Percentiles rank a stretch among this genome's conserved stretches.
Evolutionary conservation across 1,140 invertebrate genomes (phyloP).

Genomic region (Psilanteris sp.): DNA sequence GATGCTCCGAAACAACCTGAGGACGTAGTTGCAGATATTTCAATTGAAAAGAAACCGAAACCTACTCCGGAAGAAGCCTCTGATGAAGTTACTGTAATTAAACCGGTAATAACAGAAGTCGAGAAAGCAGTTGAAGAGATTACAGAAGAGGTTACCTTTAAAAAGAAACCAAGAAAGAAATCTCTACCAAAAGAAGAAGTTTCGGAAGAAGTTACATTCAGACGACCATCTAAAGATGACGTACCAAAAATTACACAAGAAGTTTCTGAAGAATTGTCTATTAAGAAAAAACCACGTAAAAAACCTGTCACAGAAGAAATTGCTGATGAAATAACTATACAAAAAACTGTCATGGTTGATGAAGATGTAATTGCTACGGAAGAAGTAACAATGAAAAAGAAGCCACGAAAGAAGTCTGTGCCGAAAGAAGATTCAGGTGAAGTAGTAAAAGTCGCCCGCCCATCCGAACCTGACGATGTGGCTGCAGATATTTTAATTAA

Average conservation of each 20-base stretch:
- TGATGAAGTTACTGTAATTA: constrained; percentile 19
- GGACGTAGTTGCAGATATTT: constrained; percentile 60
- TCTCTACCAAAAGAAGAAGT: constrained; percentile 4
- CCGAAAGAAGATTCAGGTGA: constrained; percentile 82
- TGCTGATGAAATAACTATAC: too few relatives aligned
- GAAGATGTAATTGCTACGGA: too few relatives aligned
- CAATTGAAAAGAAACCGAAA: constrained; percentile 66
- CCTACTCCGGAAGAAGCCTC: constrained; percentile 53
- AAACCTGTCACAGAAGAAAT: too few relatives aligned
- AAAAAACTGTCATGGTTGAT: constrained; percentile 66
- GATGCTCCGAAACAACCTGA: constrained; percentile 2
- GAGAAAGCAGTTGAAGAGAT: constrained; percentile 24
- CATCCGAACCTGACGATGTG: constrained; percentile 81
- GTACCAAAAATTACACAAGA: constrained; percentile 80
- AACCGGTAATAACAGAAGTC: background rate
- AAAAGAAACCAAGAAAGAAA: constrained; percentile 43
- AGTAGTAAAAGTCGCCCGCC: constrained; percentile 42
- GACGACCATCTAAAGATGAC: constrained; percentile 67
- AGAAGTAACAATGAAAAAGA: too few relatives aligned
- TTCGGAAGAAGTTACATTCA: constrained; percentile 68
- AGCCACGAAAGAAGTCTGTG: background rate
- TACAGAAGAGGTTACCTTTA: constrained; percentile 41
- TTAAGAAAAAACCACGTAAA: too few relatives aligned
- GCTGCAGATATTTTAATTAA: constrained; percentile 82
- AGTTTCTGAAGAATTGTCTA: constrained; percentile 85